Conservation (phyloP, 2,113 vertebrate genomes). For the Dicaeum eximium region DNA sequence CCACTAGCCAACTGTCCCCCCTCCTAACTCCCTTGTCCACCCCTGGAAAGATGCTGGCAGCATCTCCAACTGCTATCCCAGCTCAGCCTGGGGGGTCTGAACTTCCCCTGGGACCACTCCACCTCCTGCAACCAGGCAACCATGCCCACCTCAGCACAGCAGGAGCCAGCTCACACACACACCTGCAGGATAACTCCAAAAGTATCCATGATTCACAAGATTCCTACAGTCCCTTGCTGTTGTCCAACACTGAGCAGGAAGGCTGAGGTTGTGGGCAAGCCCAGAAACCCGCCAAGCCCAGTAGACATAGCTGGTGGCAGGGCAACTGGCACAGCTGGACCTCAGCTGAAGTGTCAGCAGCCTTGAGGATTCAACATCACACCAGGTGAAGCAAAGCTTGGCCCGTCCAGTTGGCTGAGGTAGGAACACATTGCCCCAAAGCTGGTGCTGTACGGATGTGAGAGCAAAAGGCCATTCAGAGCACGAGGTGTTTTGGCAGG, state of each 20-base stretch:
- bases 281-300: neutral
- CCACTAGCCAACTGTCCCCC: neutral
- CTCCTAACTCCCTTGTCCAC: neutral
- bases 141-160: neutral
- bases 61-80: neutral
- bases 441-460: neutral
- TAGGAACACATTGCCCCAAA: neutral
- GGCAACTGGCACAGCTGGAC: neutral
- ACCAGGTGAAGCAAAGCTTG: neutral
- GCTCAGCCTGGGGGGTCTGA: neutral
- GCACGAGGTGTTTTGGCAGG: neutral
- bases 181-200: neutral
- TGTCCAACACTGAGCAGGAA: neutral
- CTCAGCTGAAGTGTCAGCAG: neutral
- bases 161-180: neutral
- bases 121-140: neutral
- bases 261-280: slow-evolving; percentile 6
- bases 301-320: accelerated
- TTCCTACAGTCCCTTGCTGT: neutral
- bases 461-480: neutral
- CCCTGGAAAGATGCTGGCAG: neutral
- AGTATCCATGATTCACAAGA: slow-evolving; percentile 20
- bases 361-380: accelerated
- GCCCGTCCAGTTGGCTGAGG: neutral
- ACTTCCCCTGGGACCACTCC: neutral